A percentile compares a stretch with the other conserved stretches of the same genome.
Conservation (phyloP, 2,888 invertebrate species). For the Schizotus pectinicornis region DNA sequence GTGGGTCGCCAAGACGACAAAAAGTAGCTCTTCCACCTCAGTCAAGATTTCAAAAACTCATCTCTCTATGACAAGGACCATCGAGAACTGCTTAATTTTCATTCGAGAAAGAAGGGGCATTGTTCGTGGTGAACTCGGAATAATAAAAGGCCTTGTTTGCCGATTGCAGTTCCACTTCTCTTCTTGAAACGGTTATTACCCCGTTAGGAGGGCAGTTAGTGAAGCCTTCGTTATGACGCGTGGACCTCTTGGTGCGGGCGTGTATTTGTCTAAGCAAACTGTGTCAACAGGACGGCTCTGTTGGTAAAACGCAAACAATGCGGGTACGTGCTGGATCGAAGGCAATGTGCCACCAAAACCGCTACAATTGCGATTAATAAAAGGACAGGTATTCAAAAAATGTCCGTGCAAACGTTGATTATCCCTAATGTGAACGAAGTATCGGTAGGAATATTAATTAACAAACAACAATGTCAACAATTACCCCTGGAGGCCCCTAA, state of each 20-base stretch:
- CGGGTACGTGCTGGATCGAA: constrained; percentile 1
- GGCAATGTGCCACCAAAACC: not conserved
- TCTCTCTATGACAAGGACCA: too few species aligned
- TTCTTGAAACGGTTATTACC: too few species aligned
- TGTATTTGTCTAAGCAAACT: constrained; percentile 20
- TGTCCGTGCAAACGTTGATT: constrained; percentile 1
- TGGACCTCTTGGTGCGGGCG: constrained; percentile 2
- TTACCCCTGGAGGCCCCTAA: too few species aligned
- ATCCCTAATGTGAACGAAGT: not conserved
- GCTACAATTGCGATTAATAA: constrained; percentile 6
- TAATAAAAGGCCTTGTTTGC: not conserved
- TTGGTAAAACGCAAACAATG: constrained; percentile 12
- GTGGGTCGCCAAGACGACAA: constrained; percentile 13
- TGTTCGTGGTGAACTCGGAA: not conserved
- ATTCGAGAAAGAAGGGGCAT: too few species aligned
- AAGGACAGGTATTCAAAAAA: constrained; percentile 5
- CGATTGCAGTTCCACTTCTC: not conserved
- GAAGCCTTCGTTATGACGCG: too few species aligned
- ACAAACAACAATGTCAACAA: not conserved
- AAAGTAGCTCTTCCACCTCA: not conserved
- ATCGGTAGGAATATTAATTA: not conserved
- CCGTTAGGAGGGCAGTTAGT: too few species aligned
- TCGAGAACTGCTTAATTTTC: too few species aligned
- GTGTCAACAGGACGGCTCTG: constrained; percentile 20
- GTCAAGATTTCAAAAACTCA: not conserved